Evolutionary conservation across 1,140 invertebrate species (phyloP), one percentile per base, ranked within the genome.

Genomic region (Drosophila grimshawi): DNA sequence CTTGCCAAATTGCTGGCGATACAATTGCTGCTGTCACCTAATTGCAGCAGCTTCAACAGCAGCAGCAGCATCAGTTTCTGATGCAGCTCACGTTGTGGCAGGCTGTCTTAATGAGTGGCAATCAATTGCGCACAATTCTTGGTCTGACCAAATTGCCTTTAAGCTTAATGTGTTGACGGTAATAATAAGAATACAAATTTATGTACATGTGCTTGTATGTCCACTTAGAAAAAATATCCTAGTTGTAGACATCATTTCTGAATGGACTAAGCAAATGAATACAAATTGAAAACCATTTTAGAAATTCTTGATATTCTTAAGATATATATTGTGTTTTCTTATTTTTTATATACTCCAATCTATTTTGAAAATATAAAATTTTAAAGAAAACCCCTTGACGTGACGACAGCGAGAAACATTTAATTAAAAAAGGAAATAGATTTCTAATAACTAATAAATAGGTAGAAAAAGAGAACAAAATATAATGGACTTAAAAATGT

Each of bases 91-190:
- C 39, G 10, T 43, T 43, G 39, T 43, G 39, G 39, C 10, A 60
- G 33, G 30, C 53, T 56, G 53, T 56, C n/a, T 56, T 39, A 56
- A 56, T 56, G 53, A 56, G 30, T 48, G 6, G 46, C 46, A 48
- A 48, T 35, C 45, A 62, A 49, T 62, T 62, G 46, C 45, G 35
- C 43, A 11, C 8, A 19, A 39, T 39, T 62, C 19, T 53, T 43
- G 37, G 3, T 27, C 41, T 45, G n/a, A 52, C 39, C 69, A 51
- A 77, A 77, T 70, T 77, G 60, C 62, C 74, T 61, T 68, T 64
- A 68, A 79, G 59, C 69, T 80, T 80, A 74, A 80, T 78, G 27
- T 8, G 10, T 43, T 43, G 10, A 10, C 2, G 8, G 7, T 3
- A 39, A 8, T 2, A 39, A 39, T 2, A 39, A 39, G 7, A 10